These are phyloP conservation scores for Pocillopora meandrina DNA, from an alignment of 92 coral and sea anemone species.

Conservation along the genomic window DNA sequence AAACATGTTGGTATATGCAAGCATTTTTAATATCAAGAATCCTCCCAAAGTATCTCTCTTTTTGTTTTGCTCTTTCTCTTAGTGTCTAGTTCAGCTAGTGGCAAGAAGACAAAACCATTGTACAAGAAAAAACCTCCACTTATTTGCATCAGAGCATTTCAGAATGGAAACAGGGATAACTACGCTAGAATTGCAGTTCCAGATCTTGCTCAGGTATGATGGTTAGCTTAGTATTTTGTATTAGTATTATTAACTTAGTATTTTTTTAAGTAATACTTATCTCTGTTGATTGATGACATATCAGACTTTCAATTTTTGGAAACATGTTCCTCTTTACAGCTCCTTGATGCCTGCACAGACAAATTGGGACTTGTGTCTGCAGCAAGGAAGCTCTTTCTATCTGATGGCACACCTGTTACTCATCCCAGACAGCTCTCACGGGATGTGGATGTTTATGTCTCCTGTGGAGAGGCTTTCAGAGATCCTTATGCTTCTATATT, in stretches of 20 bases:
- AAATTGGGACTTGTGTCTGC: conserved; percentile 94
- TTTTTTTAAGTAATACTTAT: no score
- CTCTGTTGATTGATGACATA: no score
- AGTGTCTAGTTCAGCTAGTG: conserved; percentile 58
- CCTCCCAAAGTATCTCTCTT: no score
- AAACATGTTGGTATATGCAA: neutral
- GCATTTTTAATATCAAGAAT: neutral
- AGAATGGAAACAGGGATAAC: conserved; percentile 92
- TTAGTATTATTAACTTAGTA: neutral
- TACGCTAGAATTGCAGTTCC: conserved; percentile 93
- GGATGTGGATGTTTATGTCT: conserved; percentile 85
- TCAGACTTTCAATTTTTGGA: no score
- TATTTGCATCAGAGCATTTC: conserved; percentile 91
- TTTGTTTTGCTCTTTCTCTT: neutral
- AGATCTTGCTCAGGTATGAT: conserved; percentile 72
- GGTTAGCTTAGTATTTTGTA: neutral
- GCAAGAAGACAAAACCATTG: conserved; percentile 64
- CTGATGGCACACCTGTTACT: conserved; percentile 79
- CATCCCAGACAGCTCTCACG: conserved; percentile 73
- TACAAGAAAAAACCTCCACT: conserved; percentile 78
- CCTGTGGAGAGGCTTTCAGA: conserved; percentile 94
- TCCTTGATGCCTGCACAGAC: conserved; percentile 82
- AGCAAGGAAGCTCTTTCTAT: conserved; percentile 83
- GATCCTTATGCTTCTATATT: conserved; percentile 81
- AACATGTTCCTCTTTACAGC: conserved; percentile 40